phyloP scores from a whole-genome alignment of 1,140 invertebrate genomes.

The Reticulitermes speratus region DNA sequence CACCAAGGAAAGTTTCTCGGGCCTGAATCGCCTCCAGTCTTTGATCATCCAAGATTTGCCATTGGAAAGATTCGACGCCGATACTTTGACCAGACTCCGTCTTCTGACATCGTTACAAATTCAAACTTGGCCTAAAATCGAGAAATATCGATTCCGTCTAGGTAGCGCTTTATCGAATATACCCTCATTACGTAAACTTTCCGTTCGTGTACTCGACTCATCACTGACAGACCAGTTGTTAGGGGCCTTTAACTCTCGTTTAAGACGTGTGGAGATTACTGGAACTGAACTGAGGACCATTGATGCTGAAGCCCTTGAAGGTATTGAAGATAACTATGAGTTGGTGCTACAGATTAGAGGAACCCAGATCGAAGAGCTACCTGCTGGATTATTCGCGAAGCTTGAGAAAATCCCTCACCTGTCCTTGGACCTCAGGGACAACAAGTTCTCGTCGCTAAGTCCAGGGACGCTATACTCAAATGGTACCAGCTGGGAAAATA shows the following conservation, averaged over 20 bases:
- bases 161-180: conserved; percentile 58
- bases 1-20: conserved; percentile 53
- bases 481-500: conserved; percentile 76
- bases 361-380: conserved; percentile 72
- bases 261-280: conserved; percentile 76
- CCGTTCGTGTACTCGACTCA: conserved; percentile 70
- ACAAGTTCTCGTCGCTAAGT: conserved; percentile 74
- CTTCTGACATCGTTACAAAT: conserved; percentile 60
- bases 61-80: conserved; percentile 58
- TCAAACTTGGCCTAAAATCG: conserved; percentile 64
- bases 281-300: conserved; percentile 68
- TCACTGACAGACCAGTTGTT: conserved; percentile 68
- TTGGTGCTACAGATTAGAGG: conserved; percentile 72
- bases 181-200: conserved; percentile 59
- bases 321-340: conserved; percentile 53
- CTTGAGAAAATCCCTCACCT: conserved; percentile 75
- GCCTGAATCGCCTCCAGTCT: conserved; percentile 49
- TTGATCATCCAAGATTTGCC: conserved; percentile 50
- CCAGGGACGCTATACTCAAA: conserved; percentile 83
- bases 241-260: conserved; percentile 67
- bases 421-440: conserved; percentile 77
- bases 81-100: conserved; percentile 60
- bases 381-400: conserved; percentile 72
- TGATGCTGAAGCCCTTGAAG: conserved; percentile 66
- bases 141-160: conserved; percentile 59